Evolutionary conservation across 2,113 vertebrate genomes (phyloP).

Genomic region (Nothobranchius furzeri): DNA sequence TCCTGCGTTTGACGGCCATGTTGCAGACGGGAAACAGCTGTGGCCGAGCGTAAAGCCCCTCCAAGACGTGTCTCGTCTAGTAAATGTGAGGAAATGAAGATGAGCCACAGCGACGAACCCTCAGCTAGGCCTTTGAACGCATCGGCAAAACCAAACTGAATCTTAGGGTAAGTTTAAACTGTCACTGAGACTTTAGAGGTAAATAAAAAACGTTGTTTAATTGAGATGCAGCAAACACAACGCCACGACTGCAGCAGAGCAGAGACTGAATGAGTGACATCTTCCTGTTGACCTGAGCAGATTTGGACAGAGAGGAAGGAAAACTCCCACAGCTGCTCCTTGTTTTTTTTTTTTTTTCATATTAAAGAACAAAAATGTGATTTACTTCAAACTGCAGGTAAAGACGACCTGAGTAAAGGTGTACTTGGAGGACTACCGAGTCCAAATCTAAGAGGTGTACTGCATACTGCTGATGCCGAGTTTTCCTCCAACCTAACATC

Average conservation of each 20-base stretch:
- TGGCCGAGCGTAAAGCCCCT: not conserved
- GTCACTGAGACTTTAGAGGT: not conserved
- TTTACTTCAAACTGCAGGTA: not conserved
- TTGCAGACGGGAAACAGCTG: not conserved
- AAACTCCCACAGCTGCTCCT: conserved; percentile 30
- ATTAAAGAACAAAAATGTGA: conserved; percentile 13
- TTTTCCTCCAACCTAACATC: not conserved
- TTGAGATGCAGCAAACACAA: conserved; percentile 53
- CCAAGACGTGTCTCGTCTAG: not conserved
- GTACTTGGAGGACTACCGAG: conserved; percentile 21
- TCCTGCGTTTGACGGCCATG: not conserved
- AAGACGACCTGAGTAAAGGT: conserved; percentile 55
- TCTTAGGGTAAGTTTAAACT: not conserved
- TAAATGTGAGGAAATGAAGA: not conserved
- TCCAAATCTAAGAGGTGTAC: conserved; percentile 23
- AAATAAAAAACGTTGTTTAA: conserved; percentile 58
- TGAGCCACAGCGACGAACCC: not conserved
- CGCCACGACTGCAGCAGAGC: conserved; percentile 29
- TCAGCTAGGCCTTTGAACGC: not conserved
- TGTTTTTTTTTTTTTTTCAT: conserved; percentile 10
- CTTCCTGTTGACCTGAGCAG: conserved; percentile 42
- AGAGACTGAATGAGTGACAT: conserved; percentile 21
- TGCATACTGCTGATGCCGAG: conserved; percentile 13
- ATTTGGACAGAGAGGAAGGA: conserved; percentile 11
- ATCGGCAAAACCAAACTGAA: not conserved